Evolutionary conservation across 2,797 vertebrate genomes (phyloP).

Genomic region (Epinephelus malabaricus): DNA sequence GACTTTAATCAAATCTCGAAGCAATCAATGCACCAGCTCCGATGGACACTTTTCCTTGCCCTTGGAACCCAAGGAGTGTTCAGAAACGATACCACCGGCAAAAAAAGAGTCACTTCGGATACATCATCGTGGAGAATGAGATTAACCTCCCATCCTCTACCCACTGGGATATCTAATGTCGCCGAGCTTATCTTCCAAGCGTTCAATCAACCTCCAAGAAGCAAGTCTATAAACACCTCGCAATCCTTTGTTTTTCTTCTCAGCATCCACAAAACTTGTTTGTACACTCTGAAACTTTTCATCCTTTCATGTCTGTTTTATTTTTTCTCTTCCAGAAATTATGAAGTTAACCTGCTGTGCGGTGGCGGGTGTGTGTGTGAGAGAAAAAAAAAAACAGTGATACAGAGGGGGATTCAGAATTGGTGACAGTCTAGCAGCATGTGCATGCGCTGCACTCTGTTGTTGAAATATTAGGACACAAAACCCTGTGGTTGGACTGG

Average conservation of each 20-base stretch:
- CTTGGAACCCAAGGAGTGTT: slow-evolving; percentile 82
- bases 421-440: slow-evolving; percentile 32
- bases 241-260: slow-evolving; percentile 64
- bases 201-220: slow-evolving; percentile 80
- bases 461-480: slow-evolving; percentile 67
- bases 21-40: slow-evolving; percentile 80
- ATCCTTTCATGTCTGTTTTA: slow-evolving; percentile 15
- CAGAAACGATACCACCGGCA: slow-evolving; percentile 72
- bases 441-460: slow-evolving; percentile 41
- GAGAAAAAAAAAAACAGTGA: slow-evolving; percentile 18
- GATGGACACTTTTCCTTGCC: slow-evolving; percentile 73
- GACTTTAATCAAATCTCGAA: slow-evolving; percentile 84
- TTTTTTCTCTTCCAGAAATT: not conserved
- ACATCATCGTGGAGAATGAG: slow-evolving; percentile 81
- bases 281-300: slow-evolving; percentile 48
- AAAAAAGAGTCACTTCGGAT: slow-evolving; percentile 81
- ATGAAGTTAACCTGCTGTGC: slow-evolving; percentile 47
- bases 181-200: slow-evolving; percentile 79
- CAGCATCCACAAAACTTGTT: slow-evolving; percentile 40
- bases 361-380: slow-evolving; percentile 15
- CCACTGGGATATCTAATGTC: slow-evolving; percentile 83
- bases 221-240: slow-evolving; percentile 71
- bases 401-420: slow-evolving; percentile 38
- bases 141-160: slow-evolving; percentile 82
- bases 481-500: slow-evolving; percentile 59